Base-by-base conservation (phyloP, 2,113 vertebrate genomes). In the Chamaea fasciata region DNA sequence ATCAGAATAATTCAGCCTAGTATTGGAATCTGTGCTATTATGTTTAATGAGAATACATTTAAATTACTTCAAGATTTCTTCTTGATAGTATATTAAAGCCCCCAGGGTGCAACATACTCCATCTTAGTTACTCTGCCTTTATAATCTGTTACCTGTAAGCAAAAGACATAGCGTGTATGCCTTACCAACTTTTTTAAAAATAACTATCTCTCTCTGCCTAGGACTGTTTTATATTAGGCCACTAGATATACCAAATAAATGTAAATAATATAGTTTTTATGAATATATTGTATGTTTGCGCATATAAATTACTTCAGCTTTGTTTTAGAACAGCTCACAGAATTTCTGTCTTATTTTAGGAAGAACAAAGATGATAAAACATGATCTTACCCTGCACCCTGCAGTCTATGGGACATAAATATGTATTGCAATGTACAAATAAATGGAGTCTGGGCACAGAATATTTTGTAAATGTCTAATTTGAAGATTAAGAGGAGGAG, bases 31-130 rank as follows among this genome's bases (percentile, higher is more conserved):
- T 97, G 94, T 95, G 95, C 92, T 90, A 94, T 46, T 79, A 75
- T 89, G 30, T 96, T 96, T 97, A 96, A 97, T 96, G 88, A 97
- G 80, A 97, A 95, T 77, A 81, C 60, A 97, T 98, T 97, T 97
- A 96, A 97, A 98, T 97, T 85, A 98, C 92, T 98, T 98, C 96
- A 93, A 95, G 97, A 96, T 97, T 97, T 97, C 85, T 50, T 17
- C 26, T 26, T 35, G 35, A 41, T 35, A 41, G 13, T 11, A 20
- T 16, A 42, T 42, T 31, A 86, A 67, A 97, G 17, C 46, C 87
- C 57, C 63, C 77, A 90, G 80, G 73, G 92, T 78, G 24, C 80
- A 95, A 92, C 65, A 71, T 86, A 92, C 96, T 97, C 94, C 83
- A 89, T 97, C 70, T 96, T 96, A 95, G 89, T 95, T 98, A 91